Percentiles rank a stretch among this genome's conserved stretches.
These are phyloP conservation scores for Aphelocoma californica DNA, from an alignment of 2,797 vertebrate species.

Conservation along the genomic window DNA sequence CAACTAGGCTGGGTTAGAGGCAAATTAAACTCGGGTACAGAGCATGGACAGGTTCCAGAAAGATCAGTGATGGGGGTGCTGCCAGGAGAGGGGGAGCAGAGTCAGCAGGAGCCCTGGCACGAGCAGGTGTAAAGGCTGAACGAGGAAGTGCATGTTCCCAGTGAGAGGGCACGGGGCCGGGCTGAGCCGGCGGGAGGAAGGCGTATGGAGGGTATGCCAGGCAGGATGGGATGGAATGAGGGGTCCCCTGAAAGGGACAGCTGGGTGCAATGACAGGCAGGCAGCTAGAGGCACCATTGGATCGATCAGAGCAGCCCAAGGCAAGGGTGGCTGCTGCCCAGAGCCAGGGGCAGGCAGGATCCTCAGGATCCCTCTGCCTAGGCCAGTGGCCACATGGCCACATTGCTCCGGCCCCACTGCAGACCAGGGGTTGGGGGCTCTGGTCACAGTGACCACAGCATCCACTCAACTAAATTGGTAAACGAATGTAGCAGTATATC, in stretches of 20 bases:
- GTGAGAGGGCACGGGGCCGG: neutral
- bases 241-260: neutral
- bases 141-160: neutral
- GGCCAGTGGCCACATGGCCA: neutral
- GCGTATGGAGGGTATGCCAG: accelerated
- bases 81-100: neutral
- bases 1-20: neutral
- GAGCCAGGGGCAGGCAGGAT: accelerated
- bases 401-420: accelerated
- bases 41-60: neutral
- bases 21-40: neutral
- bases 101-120: neutral
- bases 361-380: neutral
- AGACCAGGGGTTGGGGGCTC: accelerated
- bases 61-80: neutral
- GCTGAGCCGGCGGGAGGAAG: neutral
- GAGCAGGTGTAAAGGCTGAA: neutral
- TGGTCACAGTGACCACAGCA: neutral
- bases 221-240: neutral
- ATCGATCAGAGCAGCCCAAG: accelerated
- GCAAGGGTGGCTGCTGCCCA: neutral
- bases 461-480: too few species aligned
- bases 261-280: neutral
- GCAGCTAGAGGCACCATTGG: neutral
- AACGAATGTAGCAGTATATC: accelerated